Percentiles rank a stretch among this genome's conserved stretches.
These are phyloP conservation scores for Poeciliopsis turrubarensis DNA, from an alignment of 2,113 vertebrate species.

Conservation along the genomic window DNA sequence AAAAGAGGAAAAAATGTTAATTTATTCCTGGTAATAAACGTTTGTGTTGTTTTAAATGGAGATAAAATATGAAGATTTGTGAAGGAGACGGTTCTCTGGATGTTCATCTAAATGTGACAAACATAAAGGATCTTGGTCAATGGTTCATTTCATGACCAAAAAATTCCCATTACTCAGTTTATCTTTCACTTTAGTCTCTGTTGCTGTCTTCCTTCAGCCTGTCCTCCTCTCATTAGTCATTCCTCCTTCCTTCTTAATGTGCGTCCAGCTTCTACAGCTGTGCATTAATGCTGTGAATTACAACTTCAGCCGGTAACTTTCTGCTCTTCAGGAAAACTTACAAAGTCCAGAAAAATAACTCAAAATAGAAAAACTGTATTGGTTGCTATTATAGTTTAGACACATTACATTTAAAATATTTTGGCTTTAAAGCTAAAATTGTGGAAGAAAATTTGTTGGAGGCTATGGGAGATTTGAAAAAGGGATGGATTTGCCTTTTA, in stretches of 20 bases:
- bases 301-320: too few relatives aligned
- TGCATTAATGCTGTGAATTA: conserved; percentile 10
- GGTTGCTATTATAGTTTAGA: background rate
- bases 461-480: too few relatives aligned
- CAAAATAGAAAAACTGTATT: background rate
- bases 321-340: too few relatives aligned
- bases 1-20: too few relatives aligned
- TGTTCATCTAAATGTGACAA: conserved; percentile 59
- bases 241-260: conserved; percentile 30
- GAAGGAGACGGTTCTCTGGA: conserved; percentile 16
- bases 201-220: conserved; percentile 38
- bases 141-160: conserved; percentile 60
- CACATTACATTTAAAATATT: too few relatives aligned
- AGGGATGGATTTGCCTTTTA: too few relatives aligned
- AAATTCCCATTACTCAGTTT: conserved; percentile 54
- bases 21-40: too few relatives aligned
- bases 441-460: too few relatives aligned
- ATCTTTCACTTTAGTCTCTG: conserved; percentile 33
- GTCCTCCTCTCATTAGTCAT: conserved; percentile 39
- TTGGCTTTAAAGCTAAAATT: too few relatives aligned
- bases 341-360: too few relatives aligned
- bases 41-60: too few relatives aligned
- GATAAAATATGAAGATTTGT: background rate
- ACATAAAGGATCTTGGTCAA: conserved; percentile 45
- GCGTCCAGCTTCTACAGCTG: conserved; percentile 55